phyloP scores from a whole-genome alignment of 2,797 vertebrate genomes.

The Apodemus agrarius region DNA sequence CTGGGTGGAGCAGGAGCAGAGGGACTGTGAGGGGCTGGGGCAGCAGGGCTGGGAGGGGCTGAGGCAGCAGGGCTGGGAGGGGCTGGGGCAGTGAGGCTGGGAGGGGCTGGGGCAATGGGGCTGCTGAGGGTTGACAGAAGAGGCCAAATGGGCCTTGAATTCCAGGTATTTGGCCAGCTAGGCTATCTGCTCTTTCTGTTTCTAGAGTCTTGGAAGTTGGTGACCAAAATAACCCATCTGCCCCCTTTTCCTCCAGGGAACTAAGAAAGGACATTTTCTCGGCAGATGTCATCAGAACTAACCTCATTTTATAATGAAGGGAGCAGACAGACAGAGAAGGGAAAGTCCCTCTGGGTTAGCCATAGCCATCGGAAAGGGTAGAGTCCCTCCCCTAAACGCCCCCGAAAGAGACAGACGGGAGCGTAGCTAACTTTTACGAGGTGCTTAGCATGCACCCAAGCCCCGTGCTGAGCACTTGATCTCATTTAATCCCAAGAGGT shows the following conservation, averaged over 20 bases:
- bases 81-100: not conserved
- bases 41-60: not conserved
- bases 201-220: conserved; percentile 41
- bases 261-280: not conserved
- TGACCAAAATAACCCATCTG: not conserved
- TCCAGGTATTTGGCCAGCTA: not conserved
- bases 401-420: conserved; percentile 46
- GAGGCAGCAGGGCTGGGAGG: not conserved
- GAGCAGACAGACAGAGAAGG: not conserved
- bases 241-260: not conserved
- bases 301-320: not conserved
- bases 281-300: not conserved
- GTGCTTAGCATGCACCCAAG: conserved; percentile 51
- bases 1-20: not conserved
- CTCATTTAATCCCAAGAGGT: conserved; percentile 72
- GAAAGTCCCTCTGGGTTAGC: not conserved
- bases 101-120: too few relatives aligned
- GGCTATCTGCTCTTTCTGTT: not conserved
- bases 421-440: conserved; percentile 70
- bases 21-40: not conserved
- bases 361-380: not conserved
- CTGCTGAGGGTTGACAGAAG: not conserved
- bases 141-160: conserved; percentile 46
- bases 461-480: conserved; percentile 72
- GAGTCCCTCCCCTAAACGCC: not conserved